phyloP scores from a whole-genome alignment of 2,888 invertebrate genomes.

The Limnephilus lunatus region DNA sequence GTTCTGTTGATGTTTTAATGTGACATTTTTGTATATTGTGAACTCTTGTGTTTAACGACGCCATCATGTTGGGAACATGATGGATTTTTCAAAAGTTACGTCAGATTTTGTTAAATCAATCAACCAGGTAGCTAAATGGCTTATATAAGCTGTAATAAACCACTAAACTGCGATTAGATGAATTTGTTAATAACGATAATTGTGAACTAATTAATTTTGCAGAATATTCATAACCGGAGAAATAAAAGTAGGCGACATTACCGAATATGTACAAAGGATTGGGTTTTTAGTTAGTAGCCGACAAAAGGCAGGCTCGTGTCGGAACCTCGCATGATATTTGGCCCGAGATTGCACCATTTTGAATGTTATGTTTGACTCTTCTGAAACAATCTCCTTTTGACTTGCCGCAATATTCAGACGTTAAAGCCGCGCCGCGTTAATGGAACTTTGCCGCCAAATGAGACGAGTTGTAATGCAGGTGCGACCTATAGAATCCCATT shows the following conservation, averaged over 20 bases:
- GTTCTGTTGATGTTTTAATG: not conserved
- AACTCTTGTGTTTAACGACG: not conserved
- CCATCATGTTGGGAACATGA: not conserved
- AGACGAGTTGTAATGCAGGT: not conserved
- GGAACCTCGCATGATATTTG: not conserved
- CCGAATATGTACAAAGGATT: not conserved
- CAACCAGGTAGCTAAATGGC: not conserved
- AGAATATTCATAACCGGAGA: not conserved
- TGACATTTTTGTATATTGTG: not conserved
- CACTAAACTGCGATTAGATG: not conserved
- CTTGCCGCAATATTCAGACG: not conserved
- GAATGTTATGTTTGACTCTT: not conserved
- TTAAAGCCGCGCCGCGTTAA: not conserved
- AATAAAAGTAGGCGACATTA: not conserved
- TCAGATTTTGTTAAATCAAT: not conserved
- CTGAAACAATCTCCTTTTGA: not conserved
- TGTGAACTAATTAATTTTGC: not conserved
- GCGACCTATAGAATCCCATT: not conserved
- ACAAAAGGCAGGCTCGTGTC: not conserved
- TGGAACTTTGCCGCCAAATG: not conserved
- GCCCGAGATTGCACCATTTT: not conserved
- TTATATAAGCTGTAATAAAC: not conserved
- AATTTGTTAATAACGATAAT: not conserved
- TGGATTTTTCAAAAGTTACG: not conserved
- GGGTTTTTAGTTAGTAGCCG: not conserved